A percentile compares a stretch with the other conserved stretches of the same genome.
phyloP scores from a whole-genome alignment of 2,797 vertebrate genomes.

The Gambusia yucatana region DNA sequence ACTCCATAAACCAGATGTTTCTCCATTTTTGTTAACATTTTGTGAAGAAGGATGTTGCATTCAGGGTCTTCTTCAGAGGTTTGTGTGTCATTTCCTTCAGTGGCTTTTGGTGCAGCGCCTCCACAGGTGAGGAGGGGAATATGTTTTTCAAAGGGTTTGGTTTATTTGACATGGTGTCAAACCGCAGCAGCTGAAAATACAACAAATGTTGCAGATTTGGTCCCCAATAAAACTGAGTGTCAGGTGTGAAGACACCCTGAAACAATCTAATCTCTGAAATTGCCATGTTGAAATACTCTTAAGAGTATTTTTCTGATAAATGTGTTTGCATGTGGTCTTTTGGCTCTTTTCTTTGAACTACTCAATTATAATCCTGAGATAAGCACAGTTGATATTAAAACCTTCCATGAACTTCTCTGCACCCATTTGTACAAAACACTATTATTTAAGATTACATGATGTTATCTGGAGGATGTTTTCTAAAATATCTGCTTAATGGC shows the following conservation, averaged over 20 bases:
- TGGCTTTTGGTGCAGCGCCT: too few species aligned
- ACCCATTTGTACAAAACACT: background rate
- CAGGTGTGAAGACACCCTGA: background rate
- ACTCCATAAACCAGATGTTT: too few species aligned
- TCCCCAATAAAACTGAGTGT: background rate
- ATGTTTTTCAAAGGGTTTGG: too few species aligned
- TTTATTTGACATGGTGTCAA: too few species aligned
- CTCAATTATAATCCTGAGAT: background rate
- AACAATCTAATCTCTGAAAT: background rate
- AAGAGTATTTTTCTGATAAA: background rate
- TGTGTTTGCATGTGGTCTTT: background rate
- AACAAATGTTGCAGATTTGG: too few species aligned
- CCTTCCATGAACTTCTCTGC: background rate
- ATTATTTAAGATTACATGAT: too few species aligned
- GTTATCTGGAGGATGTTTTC: background rate
- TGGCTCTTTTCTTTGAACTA: background rate
- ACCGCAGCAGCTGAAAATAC: too few species aligned
- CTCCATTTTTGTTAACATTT: too few species aligned
- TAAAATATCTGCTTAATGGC: background rate
- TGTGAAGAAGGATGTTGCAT: too few species aligned
- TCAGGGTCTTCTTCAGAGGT: too few species aligned
- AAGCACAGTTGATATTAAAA: background rate
- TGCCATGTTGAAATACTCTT: background rate
- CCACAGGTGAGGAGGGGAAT: too few species aligned
- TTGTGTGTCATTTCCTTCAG: too few species aligned